Base-by-base conservation (phyloP, 1,140 invertebrate species). In the Rhagoletis zephyria region DNA sequence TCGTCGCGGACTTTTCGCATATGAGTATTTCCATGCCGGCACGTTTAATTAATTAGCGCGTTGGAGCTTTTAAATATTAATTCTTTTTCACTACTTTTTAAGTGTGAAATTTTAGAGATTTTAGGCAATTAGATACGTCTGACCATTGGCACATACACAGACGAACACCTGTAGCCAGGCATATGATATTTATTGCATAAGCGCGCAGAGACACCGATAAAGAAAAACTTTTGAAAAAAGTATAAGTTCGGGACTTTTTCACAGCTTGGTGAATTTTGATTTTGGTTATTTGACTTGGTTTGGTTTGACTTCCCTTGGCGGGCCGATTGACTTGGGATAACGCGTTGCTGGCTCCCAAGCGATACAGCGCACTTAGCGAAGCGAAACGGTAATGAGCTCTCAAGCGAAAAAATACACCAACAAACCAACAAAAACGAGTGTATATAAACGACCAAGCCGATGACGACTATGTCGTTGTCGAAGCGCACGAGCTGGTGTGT, bases 341-440 rank as follows among this genome's bases (percentile, higher is more conserved):
- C 42, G 67, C 67, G 67, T 74, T 74, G 67, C 67, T 74, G 67
- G 40, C 67, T 74, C 67, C 67, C 42, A 74, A 42, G 67, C 67
- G 67, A 74, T 87, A 87, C 90, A 89, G 90, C 90, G 90, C 90
- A 90, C 89, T 90, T 91, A 92, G 91, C 91, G 90, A 92, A 91
- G 91, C 91, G 91, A 92, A 92, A 92, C 91, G 91, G 88, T 92
- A 92, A 92, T 92, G 91, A 92, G 91, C 91, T 91, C 91, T 92
- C 91, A 92, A 89, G 91, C 91, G 91, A 92, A 92, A 92, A 90
- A 92, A 90, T 89, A 90, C 87, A 87, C 89, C 89, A 88, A 88
- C 88, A 87, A 87, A 30, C n/a, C 51, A 56, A 85, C 81, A 85
- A 85, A 60, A 48, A 59, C 51, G 81, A 85, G 59, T 16, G 59